These are phyloP conservation scores for Synanceia verrucosa DNA, from an alignment of 2,797 vertebrate genomes.

Conservation along the genomic window DNA sequence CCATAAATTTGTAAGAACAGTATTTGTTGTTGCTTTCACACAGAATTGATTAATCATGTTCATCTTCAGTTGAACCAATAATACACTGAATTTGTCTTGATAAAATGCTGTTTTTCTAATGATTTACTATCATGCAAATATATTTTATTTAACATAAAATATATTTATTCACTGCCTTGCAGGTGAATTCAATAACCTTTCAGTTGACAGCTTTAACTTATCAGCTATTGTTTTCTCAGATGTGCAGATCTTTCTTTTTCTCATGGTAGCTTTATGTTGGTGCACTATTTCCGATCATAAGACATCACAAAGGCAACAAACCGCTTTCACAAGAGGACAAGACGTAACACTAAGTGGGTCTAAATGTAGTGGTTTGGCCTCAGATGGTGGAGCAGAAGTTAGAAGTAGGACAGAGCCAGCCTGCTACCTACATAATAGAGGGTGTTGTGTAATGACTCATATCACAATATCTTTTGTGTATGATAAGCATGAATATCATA, in stretches of 20 bases:
- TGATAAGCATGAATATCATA: not conserved
- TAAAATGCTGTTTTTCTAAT: not conserved
- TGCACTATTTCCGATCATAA: not conserved
- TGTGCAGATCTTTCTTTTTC: not conserved
- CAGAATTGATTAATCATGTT: not conserved
- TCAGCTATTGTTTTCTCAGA: not conserved
- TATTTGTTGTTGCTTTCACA: not conserved
- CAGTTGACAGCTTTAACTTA: not conserved
- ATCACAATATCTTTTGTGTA: not conserved
- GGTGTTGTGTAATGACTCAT: not conserved
- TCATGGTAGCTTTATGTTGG: not conserved
- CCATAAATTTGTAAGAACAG: too few relatives aligned
- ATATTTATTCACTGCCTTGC: not conserved
- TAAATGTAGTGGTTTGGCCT: not conserved
- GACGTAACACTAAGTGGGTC: too few relatives aligned
- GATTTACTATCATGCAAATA: not conserved
- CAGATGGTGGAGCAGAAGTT: not conserved
- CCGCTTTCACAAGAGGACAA: not conserved
- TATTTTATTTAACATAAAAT: not conserved
- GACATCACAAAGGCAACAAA: not conserved
- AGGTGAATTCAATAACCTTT: not conserved
- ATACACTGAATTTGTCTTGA: not conserved
- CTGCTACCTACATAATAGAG: too few relatives aligned
- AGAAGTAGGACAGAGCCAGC: not conserved
- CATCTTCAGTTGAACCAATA: not conserved